phyloP scores from a whole-genome alignment of 2,888 invertebrate species.

The Andricus curvator region DNA sequence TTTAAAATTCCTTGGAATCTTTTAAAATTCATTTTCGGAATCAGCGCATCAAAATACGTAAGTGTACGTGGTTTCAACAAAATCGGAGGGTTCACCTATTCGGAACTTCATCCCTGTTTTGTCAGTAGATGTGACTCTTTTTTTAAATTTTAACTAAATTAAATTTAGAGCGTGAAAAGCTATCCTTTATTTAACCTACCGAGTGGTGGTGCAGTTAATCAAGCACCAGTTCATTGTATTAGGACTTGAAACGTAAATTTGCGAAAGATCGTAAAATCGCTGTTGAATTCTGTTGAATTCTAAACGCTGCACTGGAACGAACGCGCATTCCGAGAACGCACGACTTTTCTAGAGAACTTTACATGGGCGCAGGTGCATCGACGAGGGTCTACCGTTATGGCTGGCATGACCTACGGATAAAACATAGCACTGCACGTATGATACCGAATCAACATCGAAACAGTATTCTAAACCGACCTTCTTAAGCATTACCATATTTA shows the following conservation, averaged over 20 bases:
- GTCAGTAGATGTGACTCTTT: too few species aligned
- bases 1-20: too few species aligned
- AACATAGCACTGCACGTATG: constrained; percentile 20
- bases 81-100: too few species aligned
- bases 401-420: constrained; percentile 16
- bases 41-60: too few species aligned
- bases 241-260: neutral
- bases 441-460: constrained; percentile 25
- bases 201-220: neutral
- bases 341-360: constrained; percentile 13
- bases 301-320: neutral
- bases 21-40: too few species aligned
- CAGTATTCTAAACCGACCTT: constrained; percentile 24
- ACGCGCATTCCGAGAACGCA: constrained; percentile 9
- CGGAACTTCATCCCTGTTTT: too few species aligned
- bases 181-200: neutral
- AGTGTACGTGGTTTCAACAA: too few species aligned
- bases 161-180: neutral
- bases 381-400: constrained; percentile 21
- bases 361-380: constrained; percentile 35
- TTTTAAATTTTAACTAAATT: too few species aligned
- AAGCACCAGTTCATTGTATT: neutral
- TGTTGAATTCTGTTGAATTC: neutral
- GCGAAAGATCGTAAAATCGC: neutral
- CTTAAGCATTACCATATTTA: constrained; percentile 32